phyloP scores from a whole-genome alignment of 2,888 invertebrate genomes.

The Eupithecia exiguata region DNA sequence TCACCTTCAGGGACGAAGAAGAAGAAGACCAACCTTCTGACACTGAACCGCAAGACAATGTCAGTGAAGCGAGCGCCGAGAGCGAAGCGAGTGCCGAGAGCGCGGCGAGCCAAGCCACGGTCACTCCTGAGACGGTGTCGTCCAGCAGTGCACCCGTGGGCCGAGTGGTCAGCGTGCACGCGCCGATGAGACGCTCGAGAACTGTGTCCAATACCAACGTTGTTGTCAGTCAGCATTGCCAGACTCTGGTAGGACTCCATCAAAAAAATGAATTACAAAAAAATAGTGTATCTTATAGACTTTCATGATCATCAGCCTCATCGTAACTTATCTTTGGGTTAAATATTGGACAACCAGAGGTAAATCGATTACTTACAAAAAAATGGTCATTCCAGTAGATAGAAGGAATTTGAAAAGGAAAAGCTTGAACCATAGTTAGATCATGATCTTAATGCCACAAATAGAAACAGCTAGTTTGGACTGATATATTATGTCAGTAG shows the following conservation, averaged over 20 bases:
- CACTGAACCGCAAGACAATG: conserved; percentile 62
- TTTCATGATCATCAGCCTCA: neutral
- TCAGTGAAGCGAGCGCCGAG: conserved; percentile 61
- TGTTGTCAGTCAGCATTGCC: conserved; percentile 41
- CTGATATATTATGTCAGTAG: neutral
- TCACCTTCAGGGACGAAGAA: conserved; percentile 42
- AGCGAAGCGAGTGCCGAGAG: conserved; percentile 63
- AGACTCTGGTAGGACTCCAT: conserved; percentile 34
- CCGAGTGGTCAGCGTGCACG: conserved; percentile 51
- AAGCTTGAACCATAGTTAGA: neutral
- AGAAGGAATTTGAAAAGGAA: neutral
- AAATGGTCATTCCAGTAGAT: too few relatives aligned
- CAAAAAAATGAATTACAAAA: too few relatives aligned
- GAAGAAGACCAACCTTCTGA: conserved; percentile 65
- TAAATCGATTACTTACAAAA: neutral
- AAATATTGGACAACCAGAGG: neutral
- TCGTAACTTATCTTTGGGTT: neutral
- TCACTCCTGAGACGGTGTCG: conserved; percentile 73
- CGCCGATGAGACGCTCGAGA: conserved; percentile 72
- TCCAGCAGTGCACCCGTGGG: conserved; percentile 72
- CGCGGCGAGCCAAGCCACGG: conserved; percentile 67
- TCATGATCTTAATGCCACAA: neutral
- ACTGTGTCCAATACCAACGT: conserved; percentile 67
- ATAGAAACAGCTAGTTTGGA: neutral
- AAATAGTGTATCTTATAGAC: too few relatives aligned